phyloP scores from a whole-genome alignment of 2,888 invertebrate genomes.

The Polia nebulosa region DNA sequence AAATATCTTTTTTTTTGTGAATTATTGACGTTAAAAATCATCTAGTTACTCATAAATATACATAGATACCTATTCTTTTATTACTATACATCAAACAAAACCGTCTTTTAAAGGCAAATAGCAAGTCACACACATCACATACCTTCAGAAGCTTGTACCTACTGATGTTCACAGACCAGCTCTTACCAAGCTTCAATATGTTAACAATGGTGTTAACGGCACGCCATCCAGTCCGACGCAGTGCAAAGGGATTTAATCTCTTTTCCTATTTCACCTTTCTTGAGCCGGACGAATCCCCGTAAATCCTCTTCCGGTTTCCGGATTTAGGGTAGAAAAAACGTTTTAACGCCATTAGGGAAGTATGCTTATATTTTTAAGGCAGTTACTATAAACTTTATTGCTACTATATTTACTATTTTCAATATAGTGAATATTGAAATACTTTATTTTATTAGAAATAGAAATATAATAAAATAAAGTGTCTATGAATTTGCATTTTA shows the following conservation, averaged over 20 bases:
- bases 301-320: neutral
- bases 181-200: slow-evolving; percentile 4
- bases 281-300: neutral
- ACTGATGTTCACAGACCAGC: neutral
- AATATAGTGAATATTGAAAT: too few relatives aligned
- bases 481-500: too few relatives aligned
- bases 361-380: neutral
- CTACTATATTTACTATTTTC: too few relatives aligned
- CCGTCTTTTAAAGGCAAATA: neutral
- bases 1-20: too few relatives aligned
- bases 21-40: too few relatives aligned
- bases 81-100: neutral
- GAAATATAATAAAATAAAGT: too few relatives aligned
- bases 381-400: too few relatives aligned
- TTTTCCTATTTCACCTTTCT: neutral
- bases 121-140: neutral
- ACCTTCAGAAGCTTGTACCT: neutral
- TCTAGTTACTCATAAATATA: too few relatives aligned
- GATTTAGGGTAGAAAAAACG: neutral
- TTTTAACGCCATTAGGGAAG: too few relatives aligned
- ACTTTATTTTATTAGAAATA: too few relatives aligned
- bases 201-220: slow-evolving; percentile 11
- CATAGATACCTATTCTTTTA: too few relatives aligned
- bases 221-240: neutral
- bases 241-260: neutral